A percentile compares a stretch with the other conserved stretches of the same genome.
Conservation (phyloP, 2,888 invertebrate species). For the Drosophila demipolita region DNA sequence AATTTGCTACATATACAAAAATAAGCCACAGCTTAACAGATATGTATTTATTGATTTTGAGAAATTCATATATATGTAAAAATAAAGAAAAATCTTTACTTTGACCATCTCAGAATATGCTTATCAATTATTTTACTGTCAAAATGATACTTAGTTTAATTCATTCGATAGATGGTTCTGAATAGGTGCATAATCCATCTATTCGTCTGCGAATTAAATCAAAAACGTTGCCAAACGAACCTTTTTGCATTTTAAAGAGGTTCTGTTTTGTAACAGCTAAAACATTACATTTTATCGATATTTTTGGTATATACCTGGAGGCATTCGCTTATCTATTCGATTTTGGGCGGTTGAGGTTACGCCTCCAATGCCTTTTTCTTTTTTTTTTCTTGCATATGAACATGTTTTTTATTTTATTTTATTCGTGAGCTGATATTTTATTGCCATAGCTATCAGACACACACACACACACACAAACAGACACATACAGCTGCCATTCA, state of each 20-base stretch:
- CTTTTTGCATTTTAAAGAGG: constrained; percentile 17
- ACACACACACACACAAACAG: background rate
- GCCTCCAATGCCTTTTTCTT: constrained; percentile 15
- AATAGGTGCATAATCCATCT: background rate
- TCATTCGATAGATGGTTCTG: background rate
- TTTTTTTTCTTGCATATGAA: constrained; percentile 6
- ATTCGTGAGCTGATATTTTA: constrained; percentile 63
- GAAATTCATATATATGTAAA: background rate
- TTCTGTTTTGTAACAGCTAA: background rate
- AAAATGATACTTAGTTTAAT: background rate
- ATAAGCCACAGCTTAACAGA: background rate
- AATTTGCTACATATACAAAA: background rate
- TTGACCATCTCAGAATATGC: background rate
- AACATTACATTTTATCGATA: constrained; percentile 36
- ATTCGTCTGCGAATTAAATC: background rate
- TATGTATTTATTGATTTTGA: background rate
- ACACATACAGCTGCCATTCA: constrained; percentile 16
- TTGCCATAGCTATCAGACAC: constrained; percentile 21
- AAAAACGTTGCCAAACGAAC: constrained; percentile 1
- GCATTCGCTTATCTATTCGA: constrained; percentile 36
- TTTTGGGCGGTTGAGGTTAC: constrained; percentile 14
- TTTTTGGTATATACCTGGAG: constrained; percentile 29
- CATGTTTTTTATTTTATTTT: constrained; percentile 22
- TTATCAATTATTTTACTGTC: background rate
- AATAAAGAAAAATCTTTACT: background rate